Evolutionary conservation across 1,140 invertebrate species (phyloP).

Genomic region (Eubasilissa regina): DNA sequence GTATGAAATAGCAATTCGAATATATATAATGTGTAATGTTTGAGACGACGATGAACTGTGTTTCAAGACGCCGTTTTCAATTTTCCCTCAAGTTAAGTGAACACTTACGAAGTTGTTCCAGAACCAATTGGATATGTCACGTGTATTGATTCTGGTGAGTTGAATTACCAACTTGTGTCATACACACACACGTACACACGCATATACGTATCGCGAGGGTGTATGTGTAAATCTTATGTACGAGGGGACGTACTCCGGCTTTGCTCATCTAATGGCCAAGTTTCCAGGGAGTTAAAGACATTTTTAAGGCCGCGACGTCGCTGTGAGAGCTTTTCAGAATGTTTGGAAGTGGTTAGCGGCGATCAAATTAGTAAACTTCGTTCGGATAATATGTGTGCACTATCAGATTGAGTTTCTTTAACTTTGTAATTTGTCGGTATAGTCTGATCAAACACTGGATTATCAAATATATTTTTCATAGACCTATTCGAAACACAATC

Average conservation of each 20-base stretch:
- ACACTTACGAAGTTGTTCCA: slow-evolving; percentile 28
- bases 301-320: slow-evolving; percentile 48
- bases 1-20: too few relatives aligned
- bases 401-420: slow-evolving; percentile 1
- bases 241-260: not conserved
- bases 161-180: slow-evolving; percentile 2
- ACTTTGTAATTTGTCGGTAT: too few relatives aligned
- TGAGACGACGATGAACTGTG: not conserved
- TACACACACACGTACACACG: not conserved
- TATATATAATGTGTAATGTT: too few relatives aligned
- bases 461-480: too few relatives aligned
- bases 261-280: slow-evolving; percentile 51
- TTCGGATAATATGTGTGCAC: slow-evolving; percentile 22
- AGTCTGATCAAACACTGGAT: too few relatives aligned
- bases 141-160: slow-evolving; percentile 26
- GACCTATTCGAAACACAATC: too few relatives aligned
- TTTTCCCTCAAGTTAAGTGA: slow-evolving; percentile 23
- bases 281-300: slow-evolving; percentile 48
- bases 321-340: slow-evolving; percentile 46
- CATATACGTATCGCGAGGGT: not conserved
- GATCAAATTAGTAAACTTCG: slow-evolving; percentile 49
- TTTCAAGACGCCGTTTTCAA: slow-evolving; percentile 24
- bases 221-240: not conserved
- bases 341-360: slow-evolving; percentile 37
- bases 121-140: slow-evolving; percentile 29